These are phyloP conservation scores for Drosophila ogumai DNA, from an alignment of 1,140 invertebrate species.

Conservation along the genomic window DNA sequence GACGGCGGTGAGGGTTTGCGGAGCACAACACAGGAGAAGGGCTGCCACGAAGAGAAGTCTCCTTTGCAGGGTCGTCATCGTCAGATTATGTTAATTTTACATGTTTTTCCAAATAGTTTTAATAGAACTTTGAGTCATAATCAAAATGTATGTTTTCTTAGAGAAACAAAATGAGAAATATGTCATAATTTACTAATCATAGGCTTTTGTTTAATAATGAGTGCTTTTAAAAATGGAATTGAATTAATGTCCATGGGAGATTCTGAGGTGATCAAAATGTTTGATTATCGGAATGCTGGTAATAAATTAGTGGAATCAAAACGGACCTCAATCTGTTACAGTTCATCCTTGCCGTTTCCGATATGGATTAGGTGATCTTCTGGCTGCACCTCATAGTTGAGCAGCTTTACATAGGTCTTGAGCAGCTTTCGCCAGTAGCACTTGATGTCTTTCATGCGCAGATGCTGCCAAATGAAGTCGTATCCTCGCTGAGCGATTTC, in stretches of 20 bases:
- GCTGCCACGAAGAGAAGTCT: conserved; percentile 4
- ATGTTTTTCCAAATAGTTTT: conserved; percentile 14
- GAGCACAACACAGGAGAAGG: not conserved
- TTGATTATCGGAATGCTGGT: not conserved
- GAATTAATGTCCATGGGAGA: not conserved
- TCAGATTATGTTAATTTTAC: conserved; percentile 3
- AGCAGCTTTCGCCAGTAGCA: conserved; percentile 96
- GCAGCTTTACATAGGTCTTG: conserved; percentile 90
- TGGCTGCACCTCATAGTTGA: conserved; percentile 89
- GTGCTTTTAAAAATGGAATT: not conserved
- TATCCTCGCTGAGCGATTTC: conserved; percentile 93
- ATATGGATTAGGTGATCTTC: conserved; percentile 86
- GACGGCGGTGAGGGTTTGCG: not conserved
- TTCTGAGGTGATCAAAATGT: not conserved
- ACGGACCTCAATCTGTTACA: conserved; percentile 23
- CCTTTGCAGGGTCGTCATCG: not conserved
- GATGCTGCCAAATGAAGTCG: conserved; percentile 93
- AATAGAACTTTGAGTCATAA: conserved; percentile 5
- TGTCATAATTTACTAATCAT: not conserved
- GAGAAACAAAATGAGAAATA: too few species aligned
- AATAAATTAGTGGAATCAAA: not conserved
- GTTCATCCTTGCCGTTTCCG: conserved; percentile 41
- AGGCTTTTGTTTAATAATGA: not conserved
- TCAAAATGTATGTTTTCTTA: too few species aligned
- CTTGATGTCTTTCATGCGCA: conserved; percentile 92